Evolutionary conservation across 2,888 invertebrate species (phyloP).

Genomic region (Nephrotoma appendiculata): DNA sequence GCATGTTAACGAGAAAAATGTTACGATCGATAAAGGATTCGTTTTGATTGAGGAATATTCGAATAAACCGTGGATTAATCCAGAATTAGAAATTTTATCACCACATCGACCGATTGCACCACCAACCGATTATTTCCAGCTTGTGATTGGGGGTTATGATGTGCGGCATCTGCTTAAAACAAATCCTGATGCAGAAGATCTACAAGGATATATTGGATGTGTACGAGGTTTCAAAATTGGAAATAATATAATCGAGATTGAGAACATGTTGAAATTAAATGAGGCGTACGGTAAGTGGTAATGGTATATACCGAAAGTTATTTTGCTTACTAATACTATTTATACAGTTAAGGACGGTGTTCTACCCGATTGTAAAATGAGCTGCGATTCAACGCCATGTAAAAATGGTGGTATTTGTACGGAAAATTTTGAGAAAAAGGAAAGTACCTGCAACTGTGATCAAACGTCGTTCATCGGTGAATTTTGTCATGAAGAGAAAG

Average conservation of each 20-base stretch:
- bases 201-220: constrained; percentile 74
- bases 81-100: constrained; percentile 70
- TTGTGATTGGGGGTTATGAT: constrained; percentile 77
- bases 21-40: constrained; percentile 53
- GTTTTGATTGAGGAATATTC: constrained; percentile 59
- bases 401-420: constrained; percentile 77
- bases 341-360: constrained; percentile 47
- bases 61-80: constrained; percentile 75
- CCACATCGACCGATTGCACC: constrained; percentile 81
- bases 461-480: constrained; percentile 83
- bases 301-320: not conserved
- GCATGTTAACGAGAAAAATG: constrained; percentile 66
- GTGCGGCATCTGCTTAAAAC: constrained; percentile 51
- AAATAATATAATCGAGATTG: constrained; percentile 61
- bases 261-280: constrained; percentile 51
- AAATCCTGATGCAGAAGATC: constrained; percentile 33
- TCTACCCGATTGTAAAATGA: constrained; percentile 71
- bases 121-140: constrained; percentile 78
- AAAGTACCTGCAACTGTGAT: constrained; percentile 77
- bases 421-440: constrained; percentile 75
- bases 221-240: constrained; percentile 77
- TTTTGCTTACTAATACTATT: not conserved
- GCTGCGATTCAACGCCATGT: constrained; percentile 76
- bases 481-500: constrained; percentile 77
- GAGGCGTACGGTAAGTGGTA: constrained; percentile 47